Evolutionary conservation across 1,140 invertebrate species (phyloP).

Genomic region (Manduca sexta): DNA sequence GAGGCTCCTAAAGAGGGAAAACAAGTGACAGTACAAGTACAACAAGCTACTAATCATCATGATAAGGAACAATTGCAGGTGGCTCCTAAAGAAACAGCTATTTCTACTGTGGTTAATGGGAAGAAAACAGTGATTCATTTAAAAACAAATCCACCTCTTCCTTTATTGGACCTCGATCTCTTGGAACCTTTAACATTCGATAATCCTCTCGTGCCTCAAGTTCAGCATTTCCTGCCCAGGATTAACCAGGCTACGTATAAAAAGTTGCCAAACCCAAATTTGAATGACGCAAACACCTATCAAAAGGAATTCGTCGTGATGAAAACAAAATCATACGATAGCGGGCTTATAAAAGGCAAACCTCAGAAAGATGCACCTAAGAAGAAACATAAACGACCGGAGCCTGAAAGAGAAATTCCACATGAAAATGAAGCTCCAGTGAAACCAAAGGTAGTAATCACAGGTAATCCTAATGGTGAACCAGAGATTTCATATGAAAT

Average conservation of each 20-base stretch:
- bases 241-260: slow-evolving; percentile 49
- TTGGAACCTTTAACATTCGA: slow-evolving; percentile 57
- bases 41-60: slow-evolving; percentile 18
- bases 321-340: slow-evolving; percentile 46
- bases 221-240: slow-evolving; percentile 60
- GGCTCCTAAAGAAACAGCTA: slow-evolving; percentile 32
- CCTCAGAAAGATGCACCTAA: slow-evolving; percentile 29
- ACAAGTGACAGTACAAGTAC: slow-evolving; percentile 11
- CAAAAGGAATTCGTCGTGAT: slow-evolving; percentile 39
- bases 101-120: slow-evolving; percentile 42
- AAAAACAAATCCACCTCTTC: slow-evolving; percentile 47
- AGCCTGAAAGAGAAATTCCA: slow-evolving; percentile 1
- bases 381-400: slow-evolving; percentile 38
- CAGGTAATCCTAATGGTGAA: slow-evolving; percentile 29
- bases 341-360: slow-evolving; percentile 26
- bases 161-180: slow-evolving; percentile 51
- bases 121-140: slow-evolving; percentile 45
- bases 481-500: slow-evolving; percentile 52
- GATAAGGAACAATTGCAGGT: slow-evolving; percentile 31
- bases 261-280: slow-evolving; percentile 34
- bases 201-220: slow-evolving; percentile 62
- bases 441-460: slow-evolving; percentile 25
- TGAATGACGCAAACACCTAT: slow-evolving; percentile 33
- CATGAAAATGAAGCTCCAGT: slow-evolving; percentile 6
- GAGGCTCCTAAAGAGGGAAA: slow-evolving; percentile 17